These are phyloP conservation scores for Rhegmatorhina hoffmannsi DNA, from an alignment of 2,113 vertebrate species.

Conservation along the genomic window DNA sequence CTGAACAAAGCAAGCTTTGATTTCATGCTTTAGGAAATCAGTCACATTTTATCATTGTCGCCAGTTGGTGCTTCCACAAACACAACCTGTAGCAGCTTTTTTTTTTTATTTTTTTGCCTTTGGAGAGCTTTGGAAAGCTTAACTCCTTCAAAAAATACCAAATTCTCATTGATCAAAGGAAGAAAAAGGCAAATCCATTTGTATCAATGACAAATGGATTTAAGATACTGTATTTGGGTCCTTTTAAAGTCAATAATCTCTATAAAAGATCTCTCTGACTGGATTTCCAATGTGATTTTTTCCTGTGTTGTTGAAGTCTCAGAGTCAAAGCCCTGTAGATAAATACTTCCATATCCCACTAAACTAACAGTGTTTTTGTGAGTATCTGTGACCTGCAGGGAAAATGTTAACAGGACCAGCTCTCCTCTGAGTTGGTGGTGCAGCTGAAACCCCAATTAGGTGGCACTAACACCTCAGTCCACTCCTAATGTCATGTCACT, in stretches of 20 bases:
- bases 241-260: conserved; percentile 21
- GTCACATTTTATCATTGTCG: conserved; percentile 35
- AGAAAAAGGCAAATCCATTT: conserved; percentile 27
- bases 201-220: conserved; percentile 25
- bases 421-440: not conserved
- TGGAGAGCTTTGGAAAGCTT: conserved; percentile 10
- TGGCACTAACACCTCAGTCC: not conserved
- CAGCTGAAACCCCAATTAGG: not conserved
- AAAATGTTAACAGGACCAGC: not conserved
- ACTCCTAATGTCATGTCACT: accelerated
- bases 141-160: not conserved
- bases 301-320: not conserved
- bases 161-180: conserved; percentile 57
- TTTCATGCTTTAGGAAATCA: conserved; percentile 49
- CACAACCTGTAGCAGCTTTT: not conserved
- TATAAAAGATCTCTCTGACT: not conserved
- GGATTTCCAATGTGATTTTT: not conserved
- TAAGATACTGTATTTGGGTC: conserved; percentile 1
- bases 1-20: conserved; percentile 53
- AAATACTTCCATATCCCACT: not conserved
- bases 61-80: conserved; percentile 11
- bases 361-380: not conserved
- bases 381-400: not conserved
- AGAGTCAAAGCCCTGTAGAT: not conserved
- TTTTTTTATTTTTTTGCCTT: not conserved